A percentile compares a stretch with the other conserved stretches of the same genome.
These are phyloP conservation scores for Sinocyclocheilus anshuiensis DNA, from an alignment of 2,113 vertebrate genomes.

Conservation along the genomic window DNA sequence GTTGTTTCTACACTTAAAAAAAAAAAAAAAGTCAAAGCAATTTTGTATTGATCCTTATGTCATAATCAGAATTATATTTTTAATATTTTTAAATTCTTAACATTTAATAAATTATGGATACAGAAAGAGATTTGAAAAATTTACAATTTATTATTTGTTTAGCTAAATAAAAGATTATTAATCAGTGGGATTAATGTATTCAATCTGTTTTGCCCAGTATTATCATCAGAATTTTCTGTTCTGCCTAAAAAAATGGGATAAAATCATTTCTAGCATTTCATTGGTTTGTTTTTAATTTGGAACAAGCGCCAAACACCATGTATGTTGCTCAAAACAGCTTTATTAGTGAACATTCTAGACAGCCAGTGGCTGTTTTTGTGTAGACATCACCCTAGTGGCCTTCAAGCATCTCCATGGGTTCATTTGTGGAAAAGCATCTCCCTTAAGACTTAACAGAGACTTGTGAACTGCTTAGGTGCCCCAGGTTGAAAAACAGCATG, in stretches of 20 bases:
- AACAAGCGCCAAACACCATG: background rate
- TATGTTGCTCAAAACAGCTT: background rate
- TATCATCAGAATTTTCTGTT: too few species aligned
- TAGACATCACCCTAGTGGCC: background rate
- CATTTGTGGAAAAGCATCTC: background rate
- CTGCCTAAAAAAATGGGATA: too few species aligned
- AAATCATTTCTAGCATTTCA: too few species aligned
- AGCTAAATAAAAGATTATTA: background rate
- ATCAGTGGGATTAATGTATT: too few species aligned
- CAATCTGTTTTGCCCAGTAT: too few species aligned
- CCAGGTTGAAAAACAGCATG: constrained; percentile 4
- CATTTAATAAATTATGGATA: background rate
- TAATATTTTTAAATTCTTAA: background rate
- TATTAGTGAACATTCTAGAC: background rate
- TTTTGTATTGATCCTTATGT: background rate
- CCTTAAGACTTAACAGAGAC: background rate
- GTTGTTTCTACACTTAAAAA: background rate
- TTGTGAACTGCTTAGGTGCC: background rate
- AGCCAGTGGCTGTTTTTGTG: constrained; percentile 21
- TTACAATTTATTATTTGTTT: background rate
- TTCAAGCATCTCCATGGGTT: constrained; percentile 4
- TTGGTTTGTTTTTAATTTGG: background rate
- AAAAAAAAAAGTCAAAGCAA: too few species aligned
- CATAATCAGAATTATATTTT: background rate
- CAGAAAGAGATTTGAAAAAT: background rate